Percentiles rank a stretch among this genome's conserved stretches.
These are phyloP conservation scores for Wasmannia auropunctata DNA, from an alignment of 1,140 invertebrate genomes.

Conservation along the genomic window DNA sequence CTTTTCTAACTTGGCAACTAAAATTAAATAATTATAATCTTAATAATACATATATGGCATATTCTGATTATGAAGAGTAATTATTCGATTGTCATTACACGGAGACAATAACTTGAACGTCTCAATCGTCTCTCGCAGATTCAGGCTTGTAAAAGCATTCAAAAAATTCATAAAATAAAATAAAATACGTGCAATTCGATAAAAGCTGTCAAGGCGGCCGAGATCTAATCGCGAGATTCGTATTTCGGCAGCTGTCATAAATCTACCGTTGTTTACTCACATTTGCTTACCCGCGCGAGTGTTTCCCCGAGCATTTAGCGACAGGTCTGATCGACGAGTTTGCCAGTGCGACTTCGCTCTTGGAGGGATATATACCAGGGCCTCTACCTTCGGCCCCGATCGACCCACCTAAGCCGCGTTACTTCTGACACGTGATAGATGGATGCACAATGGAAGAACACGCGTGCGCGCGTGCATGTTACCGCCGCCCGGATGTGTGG, in stretches of 20 bases:
- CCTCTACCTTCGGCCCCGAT: conserved; percentile 60
- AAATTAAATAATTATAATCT: not conserved
- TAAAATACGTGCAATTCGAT: conserved; percentile 31
- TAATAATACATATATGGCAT: not conserved
- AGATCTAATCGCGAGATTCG: conserved; percentile 54
- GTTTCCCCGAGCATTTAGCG: conserved; percentile 57
- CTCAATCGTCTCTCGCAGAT: not conserved
- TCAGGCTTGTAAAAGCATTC: not conserved
- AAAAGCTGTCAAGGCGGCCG: conserved; percentile 29
- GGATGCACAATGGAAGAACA: conserved; percentile 81
- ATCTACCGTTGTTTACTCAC: conserved; percentile 50
- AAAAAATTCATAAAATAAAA: not conserved
- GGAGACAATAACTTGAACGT: not conserved
- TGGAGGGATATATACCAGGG: conserved; percentile 39
- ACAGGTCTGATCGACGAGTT: conserved; percentile 66
- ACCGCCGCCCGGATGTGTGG: conserved; percentile 68
- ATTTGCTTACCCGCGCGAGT: conserved; percentile 56
- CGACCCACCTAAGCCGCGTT: conserved; percentile 66
- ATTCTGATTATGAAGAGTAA: not conserved
- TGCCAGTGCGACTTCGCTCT: conserved; percentile 49
- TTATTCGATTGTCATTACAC: not conserved
- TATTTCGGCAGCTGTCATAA: conserved; percentile 48
- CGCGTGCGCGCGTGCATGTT: conserved; percentile 77
- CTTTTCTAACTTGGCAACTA: not conserved
- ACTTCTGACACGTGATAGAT: conserved; percentile 82